phyloP scores from a whole-genome alignment of 2,113 vertebrate species.

The Butorides virescens region DNA sequence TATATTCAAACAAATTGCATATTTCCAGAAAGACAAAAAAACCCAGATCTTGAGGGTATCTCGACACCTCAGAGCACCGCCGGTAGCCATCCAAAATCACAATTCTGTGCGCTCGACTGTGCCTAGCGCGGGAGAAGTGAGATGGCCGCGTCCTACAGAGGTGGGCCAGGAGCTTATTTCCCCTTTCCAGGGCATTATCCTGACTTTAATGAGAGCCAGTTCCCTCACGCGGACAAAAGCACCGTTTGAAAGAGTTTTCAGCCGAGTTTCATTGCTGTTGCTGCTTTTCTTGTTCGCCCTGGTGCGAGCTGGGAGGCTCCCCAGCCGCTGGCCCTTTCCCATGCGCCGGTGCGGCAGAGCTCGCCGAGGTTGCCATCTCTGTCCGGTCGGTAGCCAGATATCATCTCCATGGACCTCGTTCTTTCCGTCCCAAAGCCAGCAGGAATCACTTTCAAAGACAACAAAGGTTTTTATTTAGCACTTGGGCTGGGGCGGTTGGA shows the following conservation, averaged over 20 bases:
- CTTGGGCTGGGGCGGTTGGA: neutral
- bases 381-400: neutral
- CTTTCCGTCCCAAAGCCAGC: neutral
- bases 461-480: neutral
- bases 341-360: neutral
- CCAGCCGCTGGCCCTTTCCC: accelerated
- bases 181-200: neutral
- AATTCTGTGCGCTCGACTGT: accelerated
- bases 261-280: accelerated
- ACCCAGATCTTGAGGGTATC: neutral
- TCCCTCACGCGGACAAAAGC: accelerated
- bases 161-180: accelerated
- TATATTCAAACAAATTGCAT: accelerated
- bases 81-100: accelerated
- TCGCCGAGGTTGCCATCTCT: accelerated
- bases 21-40: neutral
- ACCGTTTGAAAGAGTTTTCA: accelerated
- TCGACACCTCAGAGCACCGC: accelerated
- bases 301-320: neutral
- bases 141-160: accelerated
- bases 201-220: accelerated
- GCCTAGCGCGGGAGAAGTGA: neutral
- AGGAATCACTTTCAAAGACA: neutral
- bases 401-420: neutral
- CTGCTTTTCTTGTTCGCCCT: accelerated